Evolutionary conservation across 2,888 invertebrate genomes (phyloP), one percentile per base, ranked within the genome.

Genomic region (Allolobophora icterica): DNA sequence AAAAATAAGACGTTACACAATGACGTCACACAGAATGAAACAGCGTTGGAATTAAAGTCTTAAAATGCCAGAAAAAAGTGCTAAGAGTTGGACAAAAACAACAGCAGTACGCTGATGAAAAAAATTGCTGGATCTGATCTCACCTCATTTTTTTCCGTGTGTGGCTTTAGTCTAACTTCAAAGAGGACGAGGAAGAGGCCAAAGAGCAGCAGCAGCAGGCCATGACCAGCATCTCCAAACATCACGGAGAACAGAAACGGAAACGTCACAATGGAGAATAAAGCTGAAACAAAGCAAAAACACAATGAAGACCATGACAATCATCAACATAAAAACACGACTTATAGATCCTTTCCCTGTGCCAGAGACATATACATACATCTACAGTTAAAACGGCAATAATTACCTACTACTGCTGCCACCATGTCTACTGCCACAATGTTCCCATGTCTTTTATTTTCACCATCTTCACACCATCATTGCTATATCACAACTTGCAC

Each of bases 161-260:
- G 97, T 5, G 98, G 97, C 91, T 97, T 97, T 93, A 99, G 96
- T 71, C 97, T 97, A 94, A 98, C 98, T 96, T 99, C 99, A 95
- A 97, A 97, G 92, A 98, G 96, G 93, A 99, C 97, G 98, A 99
- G 98, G 97, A 98, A 99, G 90, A 97, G 97, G 33, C 98, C 99
- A 95, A 98, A 98, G 19, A 97, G 95, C 90, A 98, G 97, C 98
- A 99, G 98, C 90, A 99, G 96, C 0, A 97, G 84, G 91, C 99
- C 99, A 95, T 99, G 99, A 0, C 99, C 99, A 92, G 97, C 96
- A 96, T 99, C 99, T n/a, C 99, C 99, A 96, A 99, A 99, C 99
- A 99, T 99, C 93, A 99, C 97, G 93, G 98, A 98, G 96, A 99
- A 99, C 94, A 99, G 96, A 96, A 99, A 99, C 91, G 99, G 99